Base-by-base conservation (phyloP, 2,888 invertebrate species). In the Tuberolachnus salignus region DNA sequence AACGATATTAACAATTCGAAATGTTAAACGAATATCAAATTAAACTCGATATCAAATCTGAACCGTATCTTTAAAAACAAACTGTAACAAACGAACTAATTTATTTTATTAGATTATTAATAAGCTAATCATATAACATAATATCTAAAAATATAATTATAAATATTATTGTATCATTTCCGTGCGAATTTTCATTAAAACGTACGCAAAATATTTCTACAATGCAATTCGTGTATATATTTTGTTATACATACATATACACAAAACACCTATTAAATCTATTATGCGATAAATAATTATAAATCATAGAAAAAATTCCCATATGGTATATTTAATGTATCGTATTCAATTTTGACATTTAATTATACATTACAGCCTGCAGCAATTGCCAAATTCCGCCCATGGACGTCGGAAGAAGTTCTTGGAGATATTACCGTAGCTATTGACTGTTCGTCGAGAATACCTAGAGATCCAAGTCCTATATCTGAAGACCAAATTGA, bases 381-480 rank as follows among this genome's bases (percentile, higher is more conserved):
- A 84, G 91, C 89, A 84, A 91, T 92, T 84, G 93, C 90, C 85
- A 92, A 90, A 84, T 88, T 94, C 78, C 89, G 94, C 83, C 90
- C 92, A 88, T 94, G 94, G 94, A 94, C 94, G 81, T 94, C 94
- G 44, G 88, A 89, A 82, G 92, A 93, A 86, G 92, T 92, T 44
- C 86, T 94, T 75, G 94, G 94, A 82, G 94, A 94, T 85, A 89
- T 93, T 81, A 94, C 94, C 42, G 92, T 92, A 72, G 89, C 91
- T 49, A 91, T 93, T 72, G 93, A 93, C 85, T 91, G 93, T 82
- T 89, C 91, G 82, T 91, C 91, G 84, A 89, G 92, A 83, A 92
- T 93, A 84, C 69, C 59, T 10, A 78, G 78, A 61, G 78, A 78
- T 61, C 59, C 78, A 1, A 78, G 78, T 61, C 78, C 78, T 16